A percentile compares a stretch with the other conserved stretches of the same genome.
Conservation (phyloP, 92 coral and sea anemone species). For the Porites divaricata region DNA sequence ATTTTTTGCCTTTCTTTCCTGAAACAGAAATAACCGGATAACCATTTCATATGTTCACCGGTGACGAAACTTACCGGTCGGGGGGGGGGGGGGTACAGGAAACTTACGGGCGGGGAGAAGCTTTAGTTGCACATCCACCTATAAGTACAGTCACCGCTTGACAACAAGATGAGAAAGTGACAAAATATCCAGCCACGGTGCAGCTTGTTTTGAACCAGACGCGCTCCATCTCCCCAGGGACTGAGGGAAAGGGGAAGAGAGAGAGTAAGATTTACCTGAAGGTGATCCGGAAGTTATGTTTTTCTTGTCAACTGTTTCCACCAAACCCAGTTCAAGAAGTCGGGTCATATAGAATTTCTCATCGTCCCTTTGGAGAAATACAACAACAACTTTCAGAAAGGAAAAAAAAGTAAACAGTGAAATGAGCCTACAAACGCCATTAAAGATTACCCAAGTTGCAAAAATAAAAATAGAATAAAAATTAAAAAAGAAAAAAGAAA, state of each 20-base stretch:
- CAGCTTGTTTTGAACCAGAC: too few relatives aligned
- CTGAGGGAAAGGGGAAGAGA: not conserved
- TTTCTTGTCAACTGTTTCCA: constrained; percentile 26
- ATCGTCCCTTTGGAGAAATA: constrained; percentile 32
- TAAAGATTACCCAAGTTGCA: not conserved
- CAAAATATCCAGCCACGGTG: too few relatives aligned
- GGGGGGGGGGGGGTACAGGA: too few relatives aligned
- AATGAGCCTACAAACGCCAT: not conserved
- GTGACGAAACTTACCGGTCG: too few relatives aligned
- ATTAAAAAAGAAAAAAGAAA: not conserved
- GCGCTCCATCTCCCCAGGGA: not conserved
- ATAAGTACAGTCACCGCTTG: too few relatives aligned
- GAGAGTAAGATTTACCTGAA: constrained; percentile 1
- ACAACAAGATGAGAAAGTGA: too few relatives aligned
- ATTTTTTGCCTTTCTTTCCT: constrained; percentile 52
- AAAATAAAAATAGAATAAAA: not conserved
- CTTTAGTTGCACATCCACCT: too few relatives aligned
- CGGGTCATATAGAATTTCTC: constrained; percentile 30
- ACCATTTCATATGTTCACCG: not conserved
- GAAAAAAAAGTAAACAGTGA: not conserved
- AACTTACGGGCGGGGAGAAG: too few relatives aligned
- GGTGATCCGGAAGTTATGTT: not conserved
- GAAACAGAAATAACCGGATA: not conserved
- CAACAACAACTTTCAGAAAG: not conserved
- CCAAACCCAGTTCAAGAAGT: constrained; percentile 45